Base-by-base conservation (phyloP, 1,140 invertebrate genomes). In the Pseudomyrmex dendroicus region DNA sequence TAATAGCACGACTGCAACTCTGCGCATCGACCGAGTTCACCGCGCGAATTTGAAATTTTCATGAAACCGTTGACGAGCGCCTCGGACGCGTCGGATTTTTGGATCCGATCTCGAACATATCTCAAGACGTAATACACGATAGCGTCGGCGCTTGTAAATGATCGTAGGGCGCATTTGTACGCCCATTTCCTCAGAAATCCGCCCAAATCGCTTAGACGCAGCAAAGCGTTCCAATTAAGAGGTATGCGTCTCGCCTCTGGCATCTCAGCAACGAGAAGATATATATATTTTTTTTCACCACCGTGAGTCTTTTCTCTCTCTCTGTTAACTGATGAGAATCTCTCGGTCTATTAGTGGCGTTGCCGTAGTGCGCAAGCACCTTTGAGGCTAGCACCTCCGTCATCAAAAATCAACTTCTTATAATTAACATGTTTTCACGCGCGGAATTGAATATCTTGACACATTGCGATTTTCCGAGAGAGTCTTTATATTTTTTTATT, bases 151-250 rank as follows among this genome's bases (percentile, higher is more conserved):
- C 87, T 92, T 92, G 92, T 92, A 93, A 93, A 93, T 93, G 91
- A 83, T 90, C 88, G 85, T 87, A 83, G 84, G 84, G 86, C 87
- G 86, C 91, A 92, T 91, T 93, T 92, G 91, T 92, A 92, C 91
- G 93, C 91, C 92, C 93, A 94, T 94, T 94, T 94, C 93, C 92
- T 92, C 89, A 90, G 92, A 94, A 93, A 93, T 92, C 90, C 91
- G 92, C 90, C 89, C 88, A 92, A 93, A 91, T 93, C 92, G 91
- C 91, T 93, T 91, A 92, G 90, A 82, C 87, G 89, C 84, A 90
- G 92, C 92, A 92, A 94, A 94, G 90, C 93, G 93, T 93, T 93
- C 93, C 93, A 94, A 94, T 94, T 94, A 94, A 94, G 93, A 94
- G 93, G 92, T 94, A 94, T 94, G 93, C 93, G 91, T 93, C 90